phyloP scores from a whole-genome alignment of 2,797 vertebrate species.

The Strix occidentalis region DNA sequence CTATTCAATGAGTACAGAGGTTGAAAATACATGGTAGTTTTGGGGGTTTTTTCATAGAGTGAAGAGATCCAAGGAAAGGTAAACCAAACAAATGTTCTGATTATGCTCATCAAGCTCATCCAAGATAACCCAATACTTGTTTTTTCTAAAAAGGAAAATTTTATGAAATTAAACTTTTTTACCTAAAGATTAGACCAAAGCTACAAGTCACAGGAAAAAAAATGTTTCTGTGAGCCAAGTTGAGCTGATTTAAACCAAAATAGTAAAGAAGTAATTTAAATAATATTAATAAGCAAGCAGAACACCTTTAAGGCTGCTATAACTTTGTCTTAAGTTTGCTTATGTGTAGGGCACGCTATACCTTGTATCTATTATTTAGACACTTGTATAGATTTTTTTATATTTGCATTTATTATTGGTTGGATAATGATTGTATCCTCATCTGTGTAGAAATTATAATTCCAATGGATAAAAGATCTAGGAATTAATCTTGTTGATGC shows the following conservation, averaged over 20 bases:
- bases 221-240: not conserved
- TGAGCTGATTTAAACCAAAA: not conserved
- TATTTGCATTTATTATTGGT: not conserved
- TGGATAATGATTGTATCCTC: not conserved
- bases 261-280: not conserved
- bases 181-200: not conserved
- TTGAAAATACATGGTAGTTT: not conserved
- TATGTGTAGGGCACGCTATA: not conserved
- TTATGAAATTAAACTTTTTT: not conserved
- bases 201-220: not conserved
- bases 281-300: not conserved
- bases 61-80: not conserved
- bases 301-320: not conserved
- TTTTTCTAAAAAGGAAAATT: not conserved
- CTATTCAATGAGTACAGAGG: not conserved
- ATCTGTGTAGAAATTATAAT: conserved; percentile 3
- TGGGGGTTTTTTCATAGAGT: not conserved
- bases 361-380: not conserved
- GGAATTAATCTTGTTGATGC: not conserved
- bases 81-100: not conserved
- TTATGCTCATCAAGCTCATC: not conserved
- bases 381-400: not conserved
- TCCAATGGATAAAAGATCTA: conserved; percentile 4
- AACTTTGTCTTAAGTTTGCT: not conserved
- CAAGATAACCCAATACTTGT: not conserved